Conservation (phyloP, 2,113 vertebrate species). For the Tiliqua scincoides region DNA sequence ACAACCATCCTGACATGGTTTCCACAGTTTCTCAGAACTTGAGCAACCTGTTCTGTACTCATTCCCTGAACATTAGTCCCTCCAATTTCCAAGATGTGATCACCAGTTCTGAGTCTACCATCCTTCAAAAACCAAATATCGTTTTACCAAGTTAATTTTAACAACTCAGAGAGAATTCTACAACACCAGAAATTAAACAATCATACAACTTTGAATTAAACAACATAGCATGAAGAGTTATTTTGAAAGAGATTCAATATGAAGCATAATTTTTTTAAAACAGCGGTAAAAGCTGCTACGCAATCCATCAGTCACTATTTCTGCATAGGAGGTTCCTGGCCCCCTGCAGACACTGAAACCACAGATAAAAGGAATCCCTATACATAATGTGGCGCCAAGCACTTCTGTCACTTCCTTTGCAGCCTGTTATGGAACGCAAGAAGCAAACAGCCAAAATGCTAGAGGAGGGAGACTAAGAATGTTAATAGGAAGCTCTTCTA, state of each 20-base stretch:
- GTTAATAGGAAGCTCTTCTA: too few species aligned
- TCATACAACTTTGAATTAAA: too few species aligned
- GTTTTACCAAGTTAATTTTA: conserved; percentile 6
- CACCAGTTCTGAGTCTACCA: conserved; percentile 89
- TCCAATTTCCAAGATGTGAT: conserved; percentile 94
- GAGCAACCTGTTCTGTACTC: conserved; percentile 92
- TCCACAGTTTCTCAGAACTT: conserved; percentile 91
- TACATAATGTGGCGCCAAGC: too few species aligned
- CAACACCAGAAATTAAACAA: background rate
- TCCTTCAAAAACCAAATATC: conserved; percentile 77
- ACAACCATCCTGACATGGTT: conserved; percentile 88
- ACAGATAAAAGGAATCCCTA: too few species aligned
- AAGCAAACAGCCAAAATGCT: too few species aligned
- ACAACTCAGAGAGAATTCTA: background rate
- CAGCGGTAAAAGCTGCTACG: background rate
- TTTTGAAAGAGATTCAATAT: rapidly evolving
- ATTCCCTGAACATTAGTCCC: conserved; percentile 88
- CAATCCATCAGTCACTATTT: background rate
- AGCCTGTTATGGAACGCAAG: too few species aligned
- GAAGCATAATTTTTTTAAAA: rapidly evolving
- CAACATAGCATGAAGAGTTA: background rate
- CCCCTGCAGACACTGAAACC: too few species aligned
- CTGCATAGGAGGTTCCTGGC: too few species aligned
- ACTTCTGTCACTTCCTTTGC: too few species aligned
- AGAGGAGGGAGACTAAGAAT: too few species aligned